Evolutionary conservation across 1,140 invertebrate genomes (phyloP), one percentile per base, ranked within the genome.

Genomic region (Lordiphosa mommai): DNA sequence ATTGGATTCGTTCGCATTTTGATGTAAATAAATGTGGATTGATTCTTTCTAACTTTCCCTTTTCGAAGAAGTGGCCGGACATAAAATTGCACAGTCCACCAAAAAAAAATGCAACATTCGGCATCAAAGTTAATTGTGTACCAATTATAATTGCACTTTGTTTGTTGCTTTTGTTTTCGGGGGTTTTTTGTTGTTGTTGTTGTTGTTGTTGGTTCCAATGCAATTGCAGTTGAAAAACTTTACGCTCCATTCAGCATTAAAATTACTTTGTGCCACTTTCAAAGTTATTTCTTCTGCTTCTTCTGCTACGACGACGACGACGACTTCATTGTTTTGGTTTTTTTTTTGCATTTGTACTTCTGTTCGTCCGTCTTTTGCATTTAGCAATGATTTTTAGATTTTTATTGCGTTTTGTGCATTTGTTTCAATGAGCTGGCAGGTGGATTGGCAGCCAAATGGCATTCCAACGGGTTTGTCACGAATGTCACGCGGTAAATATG

Each of bases 221-320:
- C 77, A 84, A 58, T 76, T 82, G 67, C 77, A 84, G 76, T 76
- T 76, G 61, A 76, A 84, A 72, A 84, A 82, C 76, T 82, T 82
- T 64, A 82, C 76, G 76, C 76, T 82, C 77, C 77, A 82, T 82
- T 82, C 76, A 82, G 77, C 76, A 60, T 64, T 82, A 64, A 82
- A 82, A 82, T 82, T 82, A 65, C 77, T 82, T 84, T 82, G 76
- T 82, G 72, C 76, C 58, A 84, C 77, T 84, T 82, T 82, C 63
- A 65, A 84, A 60, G 64, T 72, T 65, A 70, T 74, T 74, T 69
- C 52, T 73, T 40, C 36, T 49, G 30, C 59, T 69, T 40, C 63
- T 40, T 41, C 60, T 50, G 58, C 46, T 65, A 38, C 58, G 17
- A 29, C 46, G 50, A 43, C 46, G 59, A 38, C 58, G 17, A 29